These are phyloP conservation scores for Drosophila teissieri DNA, from an alignment of 1,140 invertebrate species.

Conservation along the genomic window DNA sequence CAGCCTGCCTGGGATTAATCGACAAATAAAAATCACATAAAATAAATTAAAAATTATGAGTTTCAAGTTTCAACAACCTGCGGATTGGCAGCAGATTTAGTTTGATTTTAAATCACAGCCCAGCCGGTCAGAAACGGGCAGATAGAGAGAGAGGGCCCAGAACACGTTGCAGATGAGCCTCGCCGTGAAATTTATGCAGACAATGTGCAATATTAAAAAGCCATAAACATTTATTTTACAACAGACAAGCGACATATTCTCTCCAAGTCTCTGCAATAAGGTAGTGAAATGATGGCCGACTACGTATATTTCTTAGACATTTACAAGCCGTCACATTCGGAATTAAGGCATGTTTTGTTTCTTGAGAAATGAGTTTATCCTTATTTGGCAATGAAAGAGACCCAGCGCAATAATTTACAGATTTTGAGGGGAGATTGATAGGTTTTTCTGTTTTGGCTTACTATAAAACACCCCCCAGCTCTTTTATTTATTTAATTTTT, in stretches of 20 bases:
- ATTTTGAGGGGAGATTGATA: not conserved
- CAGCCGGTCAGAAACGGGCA: conserved; percentile 6
- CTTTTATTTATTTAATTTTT: no score
- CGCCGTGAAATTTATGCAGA: conserved; percentile 78
- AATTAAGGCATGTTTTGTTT: conserved; percentile 17
- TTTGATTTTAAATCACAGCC: conserved; percentile 74
- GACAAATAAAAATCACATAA: conserved; percentile 83
- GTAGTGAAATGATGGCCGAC: not conserved
- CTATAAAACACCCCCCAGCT: no score
- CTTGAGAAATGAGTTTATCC: conserved; percentile 54
- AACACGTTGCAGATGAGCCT: conserved; percentile 58
- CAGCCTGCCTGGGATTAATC: conserved; percentile 66
- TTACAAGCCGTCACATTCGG: not conserved
- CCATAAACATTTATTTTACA: conserved; percentile 82
- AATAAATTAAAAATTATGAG: conserved; percentile 84
- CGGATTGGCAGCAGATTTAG: conserved; percentile 78
- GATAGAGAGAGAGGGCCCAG: conserved; percentile 16
- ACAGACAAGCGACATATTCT: conserved; percentile 70
- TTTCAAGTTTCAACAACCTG: conserved; percentile 81
- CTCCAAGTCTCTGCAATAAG: conserved; percentile 2
- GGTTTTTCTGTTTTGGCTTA: not conserved
- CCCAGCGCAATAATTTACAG: no score
- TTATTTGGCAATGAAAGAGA: conserved; percentile 2
- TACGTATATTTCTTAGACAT: not conserved
- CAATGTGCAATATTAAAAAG: conserved; percentile 83